These are phyloP conservation scores for Lophotriccus pileatus DNA, from an alignment of 2,797 vertebrate genomes.

Conservation along the genomic window DNA sequence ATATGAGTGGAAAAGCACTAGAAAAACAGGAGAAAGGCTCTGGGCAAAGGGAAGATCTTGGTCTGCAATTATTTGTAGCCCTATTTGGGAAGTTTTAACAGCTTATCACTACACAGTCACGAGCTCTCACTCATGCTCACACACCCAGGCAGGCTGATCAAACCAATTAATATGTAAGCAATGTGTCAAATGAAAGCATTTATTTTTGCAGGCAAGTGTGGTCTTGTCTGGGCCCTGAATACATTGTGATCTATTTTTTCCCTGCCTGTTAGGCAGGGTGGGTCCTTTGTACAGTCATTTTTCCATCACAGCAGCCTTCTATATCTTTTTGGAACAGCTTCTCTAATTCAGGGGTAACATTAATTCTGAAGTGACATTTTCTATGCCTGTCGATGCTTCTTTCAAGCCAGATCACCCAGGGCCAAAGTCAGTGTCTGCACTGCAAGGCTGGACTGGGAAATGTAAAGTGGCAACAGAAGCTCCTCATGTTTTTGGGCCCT, in stretches of 20 bases:
- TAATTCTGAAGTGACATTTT: not conserved
- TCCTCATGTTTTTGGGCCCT: not conserved
- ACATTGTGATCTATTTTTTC: constrained; percentile 42
- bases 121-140: not conserved
- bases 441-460: not conserved
- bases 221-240: constrained; percentile 39
- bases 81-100: constrained; percentile 26
- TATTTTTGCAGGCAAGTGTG: constrained; percentile 52
- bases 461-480: not conserved
- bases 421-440: not conserved
- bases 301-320: not conserved
- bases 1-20: not conserved
- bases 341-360: not conserved
- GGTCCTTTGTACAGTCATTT: constrained; percentile 5
- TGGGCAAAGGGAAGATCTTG: not conserved
- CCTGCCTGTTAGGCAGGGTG: constrained; percentile 19
- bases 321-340: not conserved
- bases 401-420: not conserved
- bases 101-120: not conserved
- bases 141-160: constrained; percentile 46
- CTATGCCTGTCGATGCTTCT: not conserved
- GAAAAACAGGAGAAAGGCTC: not conserved
- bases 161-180: constrained; percentile 59
- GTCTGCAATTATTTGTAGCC: not conserved
- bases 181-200: constrained; percentile 46